Percentiles rank a stretch among this genome's conserved stretches.
Conservation (phyloP, 2,797 vertebrate genomes). For the Rhodeus uyekii region DNA sequence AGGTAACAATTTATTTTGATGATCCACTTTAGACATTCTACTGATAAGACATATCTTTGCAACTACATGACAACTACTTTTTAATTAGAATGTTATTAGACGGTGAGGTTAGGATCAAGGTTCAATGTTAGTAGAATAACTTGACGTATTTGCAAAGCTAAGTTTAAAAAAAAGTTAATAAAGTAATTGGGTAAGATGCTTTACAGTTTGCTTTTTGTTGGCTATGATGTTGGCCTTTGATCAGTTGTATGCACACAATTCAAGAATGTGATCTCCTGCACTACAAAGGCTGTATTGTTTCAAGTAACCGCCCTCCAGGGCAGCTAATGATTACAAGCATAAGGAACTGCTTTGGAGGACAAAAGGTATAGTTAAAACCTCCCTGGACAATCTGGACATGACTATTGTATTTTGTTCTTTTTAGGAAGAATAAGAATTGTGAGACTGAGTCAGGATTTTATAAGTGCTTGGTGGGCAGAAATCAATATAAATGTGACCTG, state of each 20-base stretch:
- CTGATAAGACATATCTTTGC: too few species aligned
- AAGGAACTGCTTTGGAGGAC: conserved; percentile 16
- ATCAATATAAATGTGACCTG: conserved; percentile 7
- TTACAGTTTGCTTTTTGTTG: neutral
- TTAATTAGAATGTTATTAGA: too few species aligned
- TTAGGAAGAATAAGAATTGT: neutral
- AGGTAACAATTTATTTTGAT: too few species aligned
- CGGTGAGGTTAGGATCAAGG: too few species aligned
- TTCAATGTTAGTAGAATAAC: too few species aligned
- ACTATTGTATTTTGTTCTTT: too few species aligned
- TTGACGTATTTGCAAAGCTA: too few species aligned
- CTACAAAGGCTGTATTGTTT: conserved; percentile 12
- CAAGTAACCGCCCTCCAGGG: neutral
- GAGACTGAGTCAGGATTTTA: neutral
- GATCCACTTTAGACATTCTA: too few species aligned
- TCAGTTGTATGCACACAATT: conserved; percentile 6
- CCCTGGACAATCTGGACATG: neutral
- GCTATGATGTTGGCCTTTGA: neutral
- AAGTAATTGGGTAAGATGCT: neutral
- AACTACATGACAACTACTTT: too few species aligned
- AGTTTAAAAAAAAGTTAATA: neutral
- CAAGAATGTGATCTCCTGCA: conserved; percentile 15
- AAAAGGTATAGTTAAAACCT: conserved; percentile 7
- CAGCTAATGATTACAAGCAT: conserved; percentile 11
- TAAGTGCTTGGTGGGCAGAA: neutral